phyloP scores from a whole-genome alignment of 2,113 vertebrate genomes.

The zebrafish (Danio rerio) region DNA sequence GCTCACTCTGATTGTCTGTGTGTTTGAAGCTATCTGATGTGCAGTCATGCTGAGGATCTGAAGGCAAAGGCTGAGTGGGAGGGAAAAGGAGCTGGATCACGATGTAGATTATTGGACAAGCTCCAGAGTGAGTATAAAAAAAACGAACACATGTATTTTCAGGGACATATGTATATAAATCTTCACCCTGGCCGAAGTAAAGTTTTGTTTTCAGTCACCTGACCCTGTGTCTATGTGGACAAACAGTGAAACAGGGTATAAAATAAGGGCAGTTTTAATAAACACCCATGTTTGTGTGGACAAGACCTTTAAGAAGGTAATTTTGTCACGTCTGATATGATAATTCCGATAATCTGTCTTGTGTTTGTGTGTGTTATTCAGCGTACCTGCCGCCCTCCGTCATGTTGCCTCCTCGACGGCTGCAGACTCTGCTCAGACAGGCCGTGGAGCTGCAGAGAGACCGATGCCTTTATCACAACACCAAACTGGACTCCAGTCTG shows the following conservation, averaged over 20 bases:
- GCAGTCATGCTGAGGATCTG: constrained; percentile 96
- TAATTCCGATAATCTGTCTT: neutral
- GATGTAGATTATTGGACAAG: constrained; percentile 95
- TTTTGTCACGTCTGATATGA: no score
- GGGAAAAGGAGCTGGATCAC: constrained; percentile 93
- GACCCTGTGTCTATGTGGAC: no score
- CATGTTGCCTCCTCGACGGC: constrained; percentile 95
- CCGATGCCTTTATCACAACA: constrained; percentile 99
- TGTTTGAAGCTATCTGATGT: constrained; percentile 92
- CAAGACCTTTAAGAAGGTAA: no score
- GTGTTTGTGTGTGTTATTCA: constrained; percentile 62
- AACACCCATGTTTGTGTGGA: no score
- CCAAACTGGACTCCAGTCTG: constrained; percentile 92
- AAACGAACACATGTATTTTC: neutral
- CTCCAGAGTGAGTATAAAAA: constrained; percentile 91
- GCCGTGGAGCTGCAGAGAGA: constrained; percentile 97
- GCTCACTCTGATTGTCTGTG: constrained; percentile 33
- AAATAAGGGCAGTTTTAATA: no score
- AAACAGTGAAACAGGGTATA: no score
- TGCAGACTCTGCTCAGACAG: constrained; percentile 95
- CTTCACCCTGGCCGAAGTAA: no score
- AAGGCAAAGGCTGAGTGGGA: constrained; percentile 98
- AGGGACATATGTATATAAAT: no score
- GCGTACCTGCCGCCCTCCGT: constrained; percentile 97
- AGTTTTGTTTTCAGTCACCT: no score